Base-by-base conservation (phyloP, 2,113 vertebrate genomes). In the Eublepharis macularius region DNA sequence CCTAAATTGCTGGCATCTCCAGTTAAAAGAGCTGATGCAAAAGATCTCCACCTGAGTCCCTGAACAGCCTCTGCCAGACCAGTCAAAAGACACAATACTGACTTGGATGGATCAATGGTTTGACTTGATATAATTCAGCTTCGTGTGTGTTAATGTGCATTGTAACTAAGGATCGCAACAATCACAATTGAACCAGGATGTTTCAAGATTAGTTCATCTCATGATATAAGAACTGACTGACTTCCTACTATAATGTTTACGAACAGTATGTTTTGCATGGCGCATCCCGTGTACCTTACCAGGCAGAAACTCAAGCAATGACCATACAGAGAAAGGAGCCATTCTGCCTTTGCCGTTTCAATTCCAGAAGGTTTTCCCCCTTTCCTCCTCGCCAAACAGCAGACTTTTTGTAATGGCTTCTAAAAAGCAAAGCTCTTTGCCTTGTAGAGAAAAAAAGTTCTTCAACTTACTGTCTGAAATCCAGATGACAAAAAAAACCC, bases 391-490 rank as follows among this genome's bases (percentile, higher is more conserved):
- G 19, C 2, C 16, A 60, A 80, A 45, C 29, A 2, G n/a, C 16
- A 45, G 63, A 16, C 75, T 16, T 83, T 14, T 88, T 36, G 88
- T 69, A 21, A 39, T 82, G 16, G 16, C 4, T 29, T 87, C 8
- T 73, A 78, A 86, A 84, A 66, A 76, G 6, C 54, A 43, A 88
- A 73, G 13, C 69, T 24, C 0, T 0, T 68, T 12, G 4, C 83
- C 75, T 65, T 70, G 43, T n/a, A 5, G 4, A 17, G 24, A 32
- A 26, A 26, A 4, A 14, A 60, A 68, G n/a, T 80, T 84, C 76
- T 72, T 14, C 45, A 72, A 32, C 10, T 84, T 80, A 17, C n/a
- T 83, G 65, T 84, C 72, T 45, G 69, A 76, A 76, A 68, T 81
- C n/a, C 73, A 49, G 45, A 39, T 65, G 21, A 1, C 11, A 4